Evolutionary conservation across 2,888 invertebrate species (phyloP).

Genomic region (Sinotaia quadrata): DNA sequence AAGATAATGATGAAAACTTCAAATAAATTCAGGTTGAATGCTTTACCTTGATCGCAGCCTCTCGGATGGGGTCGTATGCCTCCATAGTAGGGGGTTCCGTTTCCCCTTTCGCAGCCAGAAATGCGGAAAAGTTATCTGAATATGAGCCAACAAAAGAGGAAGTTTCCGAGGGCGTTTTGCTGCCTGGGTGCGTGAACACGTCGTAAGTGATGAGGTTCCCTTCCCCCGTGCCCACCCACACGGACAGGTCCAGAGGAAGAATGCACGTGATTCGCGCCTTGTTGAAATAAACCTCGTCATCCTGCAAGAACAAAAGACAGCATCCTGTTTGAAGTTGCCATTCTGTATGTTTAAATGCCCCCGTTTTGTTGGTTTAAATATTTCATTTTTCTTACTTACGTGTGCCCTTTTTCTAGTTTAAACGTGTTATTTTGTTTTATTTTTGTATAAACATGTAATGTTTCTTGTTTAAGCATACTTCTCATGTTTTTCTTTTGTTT

Average conservation of each 20-base stretch:
- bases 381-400: too few species aligned
- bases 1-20: background rate
- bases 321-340: too few species aligned
- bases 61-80: conserved; percentile 20
- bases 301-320: conserved; percentile 55
- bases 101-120: background rate
- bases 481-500: too few species aligned
- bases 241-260: conserved; percentile 67
- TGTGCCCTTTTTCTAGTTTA: too few species aligned
- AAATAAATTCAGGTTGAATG: background rate
- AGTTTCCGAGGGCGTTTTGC: conserved; percentile 55
- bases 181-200: conserved; percentile 44
- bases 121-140: conserved; percentile 30
- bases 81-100: background rate
- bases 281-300: conserved; percentile 70
- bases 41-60: conserved; percentile 21
- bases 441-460: too few species aligned
- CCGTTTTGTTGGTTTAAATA: too few species aligned
- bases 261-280: conserved; percentile 71
- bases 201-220: conserved; percentile 73
- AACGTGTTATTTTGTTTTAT: too few species aligned
- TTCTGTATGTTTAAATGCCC: too few species aligned
- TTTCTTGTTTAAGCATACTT: too few species aligned
- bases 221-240: conserved; percentile 75
- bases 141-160: conserved; percentile 45